Base-by-base conservation (phyloP, 1,140 invertebrate species). In the Mylabris phalerata region DNA sequence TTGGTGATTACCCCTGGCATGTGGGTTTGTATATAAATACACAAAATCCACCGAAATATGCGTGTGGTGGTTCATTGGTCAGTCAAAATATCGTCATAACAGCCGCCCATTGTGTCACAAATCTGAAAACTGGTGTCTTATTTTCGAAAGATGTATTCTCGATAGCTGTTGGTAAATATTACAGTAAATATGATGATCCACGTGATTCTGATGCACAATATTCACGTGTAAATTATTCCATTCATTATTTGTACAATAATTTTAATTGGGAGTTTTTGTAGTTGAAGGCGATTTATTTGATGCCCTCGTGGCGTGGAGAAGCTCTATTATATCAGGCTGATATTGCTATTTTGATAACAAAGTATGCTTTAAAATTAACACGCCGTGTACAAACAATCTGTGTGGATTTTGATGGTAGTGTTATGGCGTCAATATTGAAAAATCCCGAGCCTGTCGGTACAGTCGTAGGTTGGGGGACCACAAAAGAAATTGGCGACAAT, bases 121-220 rank as follows among this genome's bases (percentile, higher is more conserved):
- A 51, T 41, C 13, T 11, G 6, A 39, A 40, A 41, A 42, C 41
- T 10, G 39, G 49, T 41, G 25, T 2, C 26, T 13, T 40, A 27
- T 24, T 25, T 2, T 24, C 41, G 38, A 48, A 19, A 52, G 25
- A 43, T 9, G 0, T 25, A 19, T 52, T 9, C 26, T 5, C 27
- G 47, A 56, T 69, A 19, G 63, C 61, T 7, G 64, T 59, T 26
- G 67, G 66, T 38, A 69, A 69, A 60, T 67, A 66, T 50, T 69
- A 67, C 55, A 50, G 60, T 38, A 3, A 39, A 9, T 67, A 62
- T 51, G 48, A 55, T n/a, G 55, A 67, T 44, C 9, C 5, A 27
- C 39, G 57, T 19, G 67, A 69, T 57, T 51, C 32, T 1, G 51
- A 59, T n/a, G 63, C 61, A 9, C 63, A 69, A 13, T 13, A 57